phyloP scores from a whole-genome alignment of 2,113 vertebrate species.

The Ranitomeya variabilis region DNA sequence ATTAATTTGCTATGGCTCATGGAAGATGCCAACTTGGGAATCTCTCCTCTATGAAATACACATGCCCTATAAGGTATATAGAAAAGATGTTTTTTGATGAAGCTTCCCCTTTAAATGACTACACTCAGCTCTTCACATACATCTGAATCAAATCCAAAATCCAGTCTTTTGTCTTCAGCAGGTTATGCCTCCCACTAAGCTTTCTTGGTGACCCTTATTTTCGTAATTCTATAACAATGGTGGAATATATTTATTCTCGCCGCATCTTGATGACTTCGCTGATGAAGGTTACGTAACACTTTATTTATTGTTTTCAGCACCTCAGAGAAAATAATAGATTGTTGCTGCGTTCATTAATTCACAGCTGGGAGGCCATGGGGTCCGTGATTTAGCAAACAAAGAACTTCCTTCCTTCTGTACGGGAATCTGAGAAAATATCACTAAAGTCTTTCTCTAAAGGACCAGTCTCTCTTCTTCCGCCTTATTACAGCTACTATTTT shows the following conservation, averaged over 20 bases:
- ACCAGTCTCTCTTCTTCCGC: neutral
- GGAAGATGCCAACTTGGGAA: no score
- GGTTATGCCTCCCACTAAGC: neutral
- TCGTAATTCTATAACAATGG: neutral
- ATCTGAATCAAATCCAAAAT: no score
- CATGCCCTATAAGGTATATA: no score
- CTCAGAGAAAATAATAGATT: slow-evolving; percentile 20
- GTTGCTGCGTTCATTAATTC: slow-evolving; percentile 35
- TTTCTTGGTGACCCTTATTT: neutral
- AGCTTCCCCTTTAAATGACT: no score
- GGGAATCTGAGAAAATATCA: neutral
- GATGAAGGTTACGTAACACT: neutral
- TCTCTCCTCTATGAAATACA: no score
- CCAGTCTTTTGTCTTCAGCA: neutral
- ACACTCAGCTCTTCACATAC: no score
- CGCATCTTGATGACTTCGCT: neutral
- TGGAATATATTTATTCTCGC: neutral
- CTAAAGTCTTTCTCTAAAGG: neutral
- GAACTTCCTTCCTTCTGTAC: neutral
- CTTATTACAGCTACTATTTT: no score
- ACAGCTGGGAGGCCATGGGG: slow-evolving; percentile 23
- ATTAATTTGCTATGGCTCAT: no score
- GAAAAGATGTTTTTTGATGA: no score
- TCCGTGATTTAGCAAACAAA: neutral
- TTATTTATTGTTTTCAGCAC: neutral